Evolutionary conservation across 2,113 vertebrate genomes (phyloP).

Genomic region (Nettapus auritus): DNA sequence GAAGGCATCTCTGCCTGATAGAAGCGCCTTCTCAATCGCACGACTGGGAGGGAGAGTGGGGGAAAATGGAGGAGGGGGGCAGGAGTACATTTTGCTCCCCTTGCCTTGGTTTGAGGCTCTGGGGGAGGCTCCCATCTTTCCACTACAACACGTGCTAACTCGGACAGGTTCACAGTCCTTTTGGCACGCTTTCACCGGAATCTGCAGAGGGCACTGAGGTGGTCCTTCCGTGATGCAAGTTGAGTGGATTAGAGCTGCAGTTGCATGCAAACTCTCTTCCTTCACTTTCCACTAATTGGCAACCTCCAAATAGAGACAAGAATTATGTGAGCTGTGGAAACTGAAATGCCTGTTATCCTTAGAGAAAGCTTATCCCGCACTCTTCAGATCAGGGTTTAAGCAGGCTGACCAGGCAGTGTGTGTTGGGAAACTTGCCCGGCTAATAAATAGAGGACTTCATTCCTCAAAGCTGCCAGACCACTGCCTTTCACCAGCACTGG

Average conservation of each 20-base stretch:
- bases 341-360: slow-evolving; percentile 1
- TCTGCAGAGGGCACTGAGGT: not conserved
- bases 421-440: slow-evolving; percentile 40
- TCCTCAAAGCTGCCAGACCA: slow-evolving; percentile 31
- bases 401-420: slow-evolving; percentile 45
- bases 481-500: slow-evolving; percentile 22
- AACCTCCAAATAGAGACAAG: slow-evolving; percentile 29
- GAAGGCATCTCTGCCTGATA: not conserved
- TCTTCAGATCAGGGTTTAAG: slow-evolving; percentile 32
- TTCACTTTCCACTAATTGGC: slow-evolving; percentile 29
- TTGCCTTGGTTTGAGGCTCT: not conserved
- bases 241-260: not conserved
- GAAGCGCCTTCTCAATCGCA: not conserved
- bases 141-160: not conserved
- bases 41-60: accelerated
- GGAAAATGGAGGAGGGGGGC: not conserved
- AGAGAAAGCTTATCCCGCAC: slow-evolving; percentile 45
- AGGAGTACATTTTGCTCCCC: not conserved
- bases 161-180: not conserved
- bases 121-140: accelerated
- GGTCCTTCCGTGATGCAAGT: not conserved
- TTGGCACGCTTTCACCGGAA: not conserved
- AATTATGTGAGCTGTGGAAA: slow-evolving; percentile 30
- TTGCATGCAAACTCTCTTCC: not conserved
- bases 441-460: slow-evolving; percentile 31